Percentiles rank a stretch among this genome's conserved stretches.
phyloP scores from a whole-genome alignment of 2,797 vertebrate genomes.

The Cryptoblepharus egeriae region DNA sequence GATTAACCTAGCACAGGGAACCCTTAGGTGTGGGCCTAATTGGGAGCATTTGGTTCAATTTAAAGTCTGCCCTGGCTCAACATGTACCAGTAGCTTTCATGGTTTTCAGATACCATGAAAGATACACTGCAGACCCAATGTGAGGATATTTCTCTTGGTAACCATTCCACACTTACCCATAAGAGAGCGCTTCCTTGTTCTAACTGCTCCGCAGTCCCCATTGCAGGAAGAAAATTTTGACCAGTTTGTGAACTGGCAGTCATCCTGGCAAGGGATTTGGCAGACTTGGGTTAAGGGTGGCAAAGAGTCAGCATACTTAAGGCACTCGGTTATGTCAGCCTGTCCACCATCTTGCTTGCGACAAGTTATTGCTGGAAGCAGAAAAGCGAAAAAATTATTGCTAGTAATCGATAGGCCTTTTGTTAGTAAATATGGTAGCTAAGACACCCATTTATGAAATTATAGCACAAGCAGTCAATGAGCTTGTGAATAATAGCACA shows the following conservation, averaged over 20 bases:
- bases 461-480: neutral
- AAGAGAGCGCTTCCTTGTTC: conserved; percentile 91
- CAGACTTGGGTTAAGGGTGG: conserved; percentile 90
- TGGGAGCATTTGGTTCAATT: too few relatives aligned
- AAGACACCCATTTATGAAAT: conserved; percentile 24
- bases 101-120: neutral
- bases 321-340: conserved; percentile 88
- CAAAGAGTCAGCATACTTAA: conserved; percentile 85
- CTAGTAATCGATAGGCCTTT: conserved; percentile 5
- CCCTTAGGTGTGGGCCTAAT: too few relatives aligned
- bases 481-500: conserved; percentile 34
- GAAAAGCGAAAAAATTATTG: conserved; percentile 46
- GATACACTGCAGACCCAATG: conserved; percentile 15
- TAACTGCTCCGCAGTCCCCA: conserved; percentile 93
- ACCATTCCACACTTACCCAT: conserved; percentile 82
- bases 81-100: too few relatives aligned
- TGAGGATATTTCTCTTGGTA: conserved; percentile 31
- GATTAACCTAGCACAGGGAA: too few relatives aligned
- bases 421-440: conserved; percentile 30
- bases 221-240: conserved; percentile 97
- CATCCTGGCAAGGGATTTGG: conserved; percentile 96
- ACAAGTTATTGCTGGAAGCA: conserved; percentile 91
- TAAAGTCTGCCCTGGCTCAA: too few relatives aligned
- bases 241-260: conserved; percentile 97
- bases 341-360: conserved; percentile 93